These are phyloP conservation scores for Vulpes vulpes DNA, from an alignment of 2,113 vertebrate genomes.

Conservation along the genomic window DNA sequence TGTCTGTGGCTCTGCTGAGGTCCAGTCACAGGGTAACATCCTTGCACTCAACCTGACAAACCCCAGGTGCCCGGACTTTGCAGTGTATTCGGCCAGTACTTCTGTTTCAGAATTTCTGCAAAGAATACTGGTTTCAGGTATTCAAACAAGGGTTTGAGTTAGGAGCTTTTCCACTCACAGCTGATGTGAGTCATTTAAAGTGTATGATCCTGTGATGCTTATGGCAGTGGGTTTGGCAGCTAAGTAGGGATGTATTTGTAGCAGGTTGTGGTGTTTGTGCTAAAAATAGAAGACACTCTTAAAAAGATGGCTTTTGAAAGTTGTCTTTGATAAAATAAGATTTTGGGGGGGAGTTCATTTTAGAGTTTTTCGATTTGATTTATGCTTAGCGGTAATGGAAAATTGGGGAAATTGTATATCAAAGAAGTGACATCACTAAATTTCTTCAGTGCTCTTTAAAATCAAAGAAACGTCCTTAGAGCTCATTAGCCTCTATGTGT, in stretches of 20 bases:
- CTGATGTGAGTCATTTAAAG: fast-evolving
- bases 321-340: background rate
- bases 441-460: background rate
- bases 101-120: background rate
- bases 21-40: fast-evolving
- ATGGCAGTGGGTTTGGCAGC: fast-evolving
- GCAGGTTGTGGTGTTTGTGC: too few relatives aligned
- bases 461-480: background rate
- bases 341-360: background rate
- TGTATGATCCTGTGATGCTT: fast-evolving
- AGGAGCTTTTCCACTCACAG: background rate
- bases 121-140: background rate
- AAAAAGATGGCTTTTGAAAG: background rate
- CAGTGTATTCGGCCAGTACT: fast-evolving
- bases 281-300: background rate
- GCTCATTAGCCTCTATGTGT: background rate
- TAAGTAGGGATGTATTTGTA: background rate
- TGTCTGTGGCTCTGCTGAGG: fast-evolving
- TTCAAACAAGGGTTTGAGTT: background rate
- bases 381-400: background rate
- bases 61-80: fast-evolving
- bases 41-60: fast-evolving
- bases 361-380: background rate
- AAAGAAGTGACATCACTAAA: background rate
- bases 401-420: background rate